Percentiles rank a stretch among this genome's conserved stretches.
Evolutionary conservation across 1,140 invertebrate genomes (phyloP).

Genomic region (Listronotus bonariensis): DNA sequence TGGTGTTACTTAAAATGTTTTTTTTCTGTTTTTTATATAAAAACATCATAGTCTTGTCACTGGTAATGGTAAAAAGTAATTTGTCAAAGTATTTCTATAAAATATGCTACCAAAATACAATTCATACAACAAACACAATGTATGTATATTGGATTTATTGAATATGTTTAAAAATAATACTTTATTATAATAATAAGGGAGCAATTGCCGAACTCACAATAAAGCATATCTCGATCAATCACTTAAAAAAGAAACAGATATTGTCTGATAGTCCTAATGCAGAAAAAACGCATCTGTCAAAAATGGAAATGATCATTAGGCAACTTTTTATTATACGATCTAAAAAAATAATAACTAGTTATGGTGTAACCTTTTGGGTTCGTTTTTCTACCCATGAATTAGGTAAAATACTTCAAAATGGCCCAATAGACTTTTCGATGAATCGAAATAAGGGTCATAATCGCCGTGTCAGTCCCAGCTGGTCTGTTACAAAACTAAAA

Average conservation of each 20-base stretch:
- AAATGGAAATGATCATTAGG: slow-evolving; percentile 8
- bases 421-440: background rate
- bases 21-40: no score
- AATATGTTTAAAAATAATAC: no score
- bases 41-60: no score
- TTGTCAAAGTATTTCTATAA: no score
- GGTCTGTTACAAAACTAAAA: slow-evolving; percentile 11
- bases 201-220: no score
- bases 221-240: slow-evolving; percentile 6
- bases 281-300: slow-evolving; percentile 13
- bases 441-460: slow-evolving; percentile 7
- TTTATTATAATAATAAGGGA: no score
- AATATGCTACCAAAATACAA: no score
- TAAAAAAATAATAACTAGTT: slow-evolving; percentile 23
- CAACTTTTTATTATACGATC: slow-evolving; percentile 8
- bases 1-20: no score
- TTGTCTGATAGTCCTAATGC: background rate
- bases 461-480: slow-evolving; percentile 10
- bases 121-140: no score
- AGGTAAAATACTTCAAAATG: slow-evolving; percentile 2
- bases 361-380: background rate
- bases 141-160: no score
- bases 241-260: slow-evolving; percentile 3
- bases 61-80: no score
- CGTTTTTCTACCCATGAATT: slow-evolving; percentile 9